Base-by-base conservation (phyloP, 2,888 invertebrate genomes). In the Leucophora obtusa region DNA sequence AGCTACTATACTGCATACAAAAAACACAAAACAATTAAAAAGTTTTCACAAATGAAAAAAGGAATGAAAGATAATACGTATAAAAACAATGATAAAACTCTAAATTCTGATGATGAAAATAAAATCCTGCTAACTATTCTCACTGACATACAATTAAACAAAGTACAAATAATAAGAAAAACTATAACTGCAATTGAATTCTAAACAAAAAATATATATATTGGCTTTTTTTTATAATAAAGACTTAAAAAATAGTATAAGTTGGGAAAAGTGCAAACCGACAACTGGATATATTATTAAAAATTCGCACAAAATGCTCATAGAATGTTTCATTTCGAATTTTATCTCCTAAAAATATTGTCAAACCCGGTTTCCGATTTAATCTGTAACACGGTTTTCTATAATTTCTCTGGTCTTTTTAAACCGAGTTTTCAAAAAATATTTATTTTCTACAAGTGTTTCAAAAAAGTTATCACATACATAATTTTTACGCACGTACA, bases 1-100 rank as follows among this genome's bases (percentile, higher is more conserved):
- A 54, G 28, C 28, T 28, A 28, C 21, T 21, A 21, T 21, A 21
- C 28, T 28, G 28, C 28, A 28, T 28, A 6, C 7, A 28, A 28
- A 28, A 28, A 6, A 28, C 47, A 60, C 56, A 66, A 51, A 62
- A 68, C 56, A 79, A 71, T 68, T 74, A 50, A 70, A 78, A 70
- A 74, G 43, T 65, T 70, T 50, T 43, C 28, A 28, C 28, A 28
- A 54, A 54, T 14, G 24, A 54, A 54, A 11, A 54, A 54, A 24
- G 14, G 7, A 15, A 56, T n/a, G 17, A n/a, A 56, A 71, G 38
- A 47, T 17, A 24, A 33, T 56, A n/a, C n/a, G n/a, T n/a, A 69
- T 70, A 17, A 15, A 11, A 62, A 58, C 15, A 51, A 73, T 14
- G 17, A 63, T 58, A 78, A 72, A 60, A 68, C 72, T 72, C 62